Conservation (phyloP, 2,113 vertebrate species). For the Calonectris borealis region DNA sequence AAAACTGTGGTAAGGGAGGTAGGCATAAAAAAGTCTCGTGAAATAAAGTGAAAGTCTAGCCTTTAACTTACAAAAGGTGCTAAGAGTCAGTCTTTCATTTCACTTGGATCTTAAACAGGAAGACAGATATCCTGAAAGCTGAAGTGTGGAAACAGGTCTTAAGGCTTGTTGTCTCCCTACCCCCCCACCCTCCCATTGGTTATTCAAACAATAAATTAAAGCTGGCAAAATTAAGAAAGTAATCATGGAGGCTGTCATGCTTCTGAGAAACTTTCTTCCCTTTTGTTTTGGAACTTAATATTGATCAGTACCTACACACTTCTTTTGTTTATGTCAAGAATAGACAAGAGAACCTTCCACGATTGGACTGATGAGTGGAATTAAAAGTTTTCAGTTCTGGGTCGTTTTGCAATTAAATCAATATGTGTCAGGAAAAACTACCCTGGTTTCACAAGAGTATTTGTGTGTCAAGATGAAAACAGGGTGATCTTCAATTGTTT, state of each 20-base stretch:
- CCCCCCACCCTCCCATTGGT: background rate
- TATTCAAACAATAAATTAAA: background rate
- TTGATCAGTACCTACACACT: background rate
- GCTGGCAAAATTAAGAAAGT: background rate
- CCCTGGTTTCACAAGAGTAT: background rate
- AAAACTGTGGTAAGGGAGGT: background rate
- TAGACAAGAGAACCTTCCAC: background rate
- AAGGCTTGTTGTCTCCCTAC: background rate
- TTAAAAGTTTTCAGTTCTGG: background rate
- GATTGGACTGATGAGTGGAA: background rate
- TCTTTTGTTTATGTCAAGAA: background rate
- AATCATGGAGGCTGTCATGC: background rate
- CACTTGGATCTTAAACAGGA: background rate
- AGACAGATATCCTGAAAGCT: background rate
- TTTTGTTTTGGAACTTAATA: background rate
- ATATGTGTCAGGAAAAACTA: background rate
- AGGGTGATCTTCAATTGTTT: background rate
- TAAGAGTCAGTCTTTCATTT: background rate
- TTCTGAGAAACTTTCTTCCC: background rate
- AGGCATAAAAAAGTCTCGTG: background rate
- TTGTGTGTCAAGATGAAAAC: background rate
- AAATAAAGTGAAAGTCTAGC: background rate
- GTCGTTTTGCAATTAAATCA: background rate
- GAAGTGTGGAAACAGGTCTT: background rate
- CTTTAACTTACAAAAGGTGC: background rate